phyloP scores from a whole-genome alignment of 1,140 invertebrate species.

The Drosophila ironensis region DNA sequence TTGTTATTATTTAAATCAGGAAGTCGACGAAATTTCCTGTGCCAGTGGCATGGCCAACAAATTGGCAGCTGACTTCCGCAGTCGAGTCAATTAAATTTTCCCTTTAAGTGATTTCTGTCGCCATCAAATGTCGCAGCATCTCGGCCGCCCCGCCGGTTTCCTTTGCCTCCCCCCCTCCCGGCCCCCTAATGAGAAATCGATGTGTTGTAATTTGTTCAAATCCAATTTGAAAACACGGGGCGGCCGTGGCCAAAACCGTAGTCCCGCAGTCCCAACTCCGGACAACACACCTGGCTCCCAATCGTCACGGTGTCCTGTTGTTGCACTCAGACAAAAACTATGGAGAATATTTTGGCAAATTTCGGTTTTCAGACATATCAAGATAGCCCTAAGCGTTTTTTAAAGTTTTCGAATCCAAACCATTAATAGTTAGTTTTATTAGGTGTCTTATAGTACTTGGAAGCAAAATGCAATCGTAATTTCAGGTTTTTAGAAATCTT shows the following conservation, averaged over 20 bases:
- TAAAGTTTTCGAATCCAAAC: too few relatives aligned
- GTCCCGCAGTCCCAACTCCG: slow-evolving; percentile 20
- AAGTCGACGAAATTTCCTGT: slow-evolving; percentile 79
- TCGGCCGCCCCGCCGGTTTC: not conserved
- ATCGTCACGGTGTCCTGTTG: slow-evolving; percentile 29
- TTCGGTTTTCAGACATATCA: not conserved
- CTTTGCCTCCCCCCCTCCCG: not conserved
- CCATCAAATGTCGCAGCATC: slow-evolving; percentile 62
- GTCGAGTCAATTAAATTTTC: slow-evolving; percentile 76
- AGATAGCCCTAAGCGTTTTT: too few relatives aligned
- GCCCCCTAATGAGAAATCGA: slow-evolving; percentile 70
- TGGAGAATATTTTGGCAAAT: not conserved
- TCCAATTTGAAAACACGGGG: slow-evolving; percentile 52
- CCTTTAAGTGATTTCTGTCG: slow-evolving; percentile 76
- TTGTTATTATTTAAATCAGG: slow-evolving; percentile 81
- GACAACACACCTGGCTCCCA: slow-evolving; percentile 45
- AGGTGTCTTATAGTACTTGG: too few relatives aligned
- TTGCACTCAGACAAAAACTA: not conserved
- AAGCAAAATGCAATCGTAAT: too few relatives aligned
- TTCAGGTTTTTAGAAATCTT: too few relatives aligned
- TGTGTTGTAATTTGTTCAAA: slow-evolving; percentile 62
- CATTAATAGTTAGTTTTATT: too few relatives aligned
- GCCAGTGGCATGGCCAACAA: slow-evolving; percentile 67
- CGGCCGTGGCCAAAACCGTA: slow-evolving; percentile 7
- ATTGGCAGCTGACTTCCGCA: slow-evolving; percentile 63